phyloP scores from a whole-genome alignment of 2,797 vertebrate genomes.

The Ispidina picta region DNA sequence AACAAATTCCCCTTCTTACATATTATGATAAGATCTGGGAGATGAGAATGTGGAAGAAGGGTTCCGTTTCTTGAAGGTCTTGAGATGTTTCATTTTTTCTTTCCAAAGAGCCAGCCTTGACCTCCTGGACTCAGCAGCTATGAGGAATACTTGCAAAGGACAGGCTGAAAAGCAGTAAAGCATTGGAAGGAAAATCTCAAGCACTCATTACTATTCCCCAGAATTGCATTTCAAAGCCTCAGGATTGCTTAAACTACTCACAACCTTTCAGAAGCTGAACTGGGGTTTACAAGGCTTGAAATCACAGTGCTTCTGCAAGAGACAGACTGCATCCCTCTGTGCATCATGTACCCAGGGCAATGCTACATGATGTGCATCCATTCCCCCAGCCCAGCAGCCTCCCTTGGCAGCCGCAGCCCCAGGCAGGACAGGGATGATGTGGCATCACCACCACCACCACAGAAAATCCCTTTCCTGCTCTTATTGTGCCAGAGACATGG shows the following conservation, averaged over 20 bases:
- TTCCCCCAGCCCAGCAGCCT: not conserved
- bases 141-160: not conserved
- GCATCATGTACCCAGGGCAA: rapidly evolving
- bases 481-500: not conserved
- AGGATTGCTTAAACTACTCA: not conserved
- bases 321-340: not conserved
- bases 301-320: not conserved
- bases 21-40: not conserved
- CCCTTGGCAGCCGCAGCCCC: not conserved
- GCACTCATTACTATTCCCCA: not conserved
- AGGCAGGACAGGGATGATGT: not conserved
- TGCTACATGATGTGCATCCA: rapidly evolving
- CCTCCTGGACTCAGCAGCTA: rapidly evolving
- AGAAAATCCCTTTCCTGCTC: not conserved
- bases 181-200: not conserved
- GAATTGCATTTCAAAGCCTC: not conserved
- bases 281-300: not conserved
- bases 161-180: not conserved
- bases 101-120: not conserved
- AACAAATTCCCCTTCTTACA: not conserved
- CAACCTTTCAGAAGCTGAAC: not conserved
- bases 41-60: not conserved
- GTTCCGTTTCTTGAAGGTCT: not conserved
- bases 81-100: not conserved
- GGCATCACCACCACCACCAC: not conserved